Base-by-base conservation (phyloP, 1,140 invertebrate species). In the Coboldia fuscipes region DNA sequence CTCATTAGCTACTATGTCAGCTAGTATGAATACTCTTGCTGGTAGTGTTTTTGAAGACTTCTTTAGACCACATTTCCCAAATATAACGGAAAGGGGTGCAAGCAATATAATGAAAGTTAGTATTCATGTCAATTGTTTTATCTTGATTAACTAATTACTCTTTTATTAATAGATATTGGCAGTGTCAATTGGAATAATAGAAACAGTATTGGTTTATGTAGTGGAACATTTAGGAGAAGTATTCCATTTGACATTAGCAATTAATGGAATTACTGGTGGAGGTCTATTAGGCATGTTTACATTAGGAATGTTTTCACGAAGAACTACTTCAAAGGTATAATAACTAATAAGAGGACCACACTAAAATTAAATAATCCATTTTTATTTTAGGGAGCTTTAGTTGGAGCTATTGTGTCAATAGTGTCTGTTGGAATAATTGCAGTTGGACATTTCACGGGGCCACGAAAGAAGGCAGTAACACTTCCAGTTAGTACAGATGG, bases 21-120 rank as follows among this genome's bases (percentile, higher is more conserved):
- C 53, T 6, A 41, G 38, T 19, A 45, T 70, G 12, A 70, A 68
- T 40, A 61, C 65, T 3, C 40, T 68, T 15, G 53, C 66, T 4
- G 66, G 63, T 2, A 64, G 62, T 0, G 58, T 65, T 31, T 62
- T 63, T 42, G 60, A 70, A 38, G 66, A 68, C 47, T 62, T 66
- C 38, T 45, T 69, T 3, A 54, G 56, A 30, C 47, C 44, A 24
- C n/a, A 24, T n/a, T n/a, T n/a, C n/a, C 42, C 48, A 8, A 41
- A 42, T 2, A 33, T 42, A 0, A 47, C 47, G 4, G 52, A 58
- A 41, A 40, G 42, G 13, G 40, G 26, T 23, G 48, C 50, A 2
- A 46, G 49, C 5, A 46, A 41, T 14, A 54, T 55, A n/a, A 54
- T 61, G 45, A 61, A 54, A 37, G 48, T 47, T 2, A 24, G n/a